A percentile compares a stretch with the other conserved stretches of the same genome.
These are phyloP conservation scores for Chaetodon trifascialis DNA, from an alignment of 2,113 vertebrate genomes.

Conservation along the genomic window DNA sequence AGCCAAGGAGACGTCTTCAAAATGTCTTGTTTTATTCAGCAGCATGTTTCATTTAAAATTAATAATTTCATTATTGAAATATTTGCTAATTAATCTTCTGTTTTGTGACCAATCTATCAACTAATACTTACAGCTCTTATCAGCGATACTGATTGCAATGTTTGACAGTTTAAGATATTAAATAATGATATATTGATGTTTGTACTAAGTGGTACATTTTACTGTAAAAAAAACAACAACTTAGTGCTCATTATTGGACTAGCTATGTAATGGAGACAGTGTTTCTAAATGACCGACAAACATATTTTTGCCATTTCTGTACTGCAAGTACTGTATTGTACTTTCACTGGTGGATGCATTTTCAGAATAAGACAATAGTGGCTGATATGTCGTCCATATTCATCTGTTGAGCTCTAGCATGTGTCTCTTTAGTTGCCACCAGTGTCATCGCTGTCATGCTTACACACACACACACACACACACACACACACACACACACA, in stretches of 20 bases:
- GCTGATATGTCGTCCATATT: not conserved
- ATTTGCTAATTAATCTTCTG: not conserved
- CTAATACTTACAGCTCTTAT: not conserved
- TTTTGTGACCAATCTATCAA: not conserved
- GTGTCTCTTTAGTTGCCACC: constrained; percentile 15
- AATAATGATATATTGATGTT: not conserved
- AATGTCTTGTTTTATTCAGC: not conserved
- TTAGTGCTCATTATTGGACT: not conserved
- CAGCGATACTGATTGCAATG: not conserved
- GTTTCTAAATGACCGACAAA: not conserved
- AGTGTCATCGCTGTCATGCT: constrained; percentile 11
- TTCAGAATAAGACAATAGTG: not conserved
- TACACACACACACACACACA: constrained; percentile 14
- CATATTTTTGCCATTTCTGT: not conserved
- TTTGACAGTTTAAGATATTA: not conserved
- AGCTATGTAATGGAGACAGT: not conserved
- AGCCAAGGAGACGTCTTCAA: not conserved
- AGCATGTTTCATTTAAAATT: not conserved
- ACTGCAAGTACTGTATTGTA: not conserved
- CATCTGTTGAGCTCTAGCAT: not conserved
- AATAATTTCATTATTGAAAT: not conserved
- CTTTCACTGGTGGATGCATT: not conserved
- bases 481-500: constrained; percentile 7
- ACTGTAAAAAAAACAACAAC: not conserved
- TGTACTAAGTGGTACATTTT: not conserved